phyloP scores from a whole-genome alignment of 2,113 vertebrate species.

The Daphoenositta chrysoptera region DNA sequence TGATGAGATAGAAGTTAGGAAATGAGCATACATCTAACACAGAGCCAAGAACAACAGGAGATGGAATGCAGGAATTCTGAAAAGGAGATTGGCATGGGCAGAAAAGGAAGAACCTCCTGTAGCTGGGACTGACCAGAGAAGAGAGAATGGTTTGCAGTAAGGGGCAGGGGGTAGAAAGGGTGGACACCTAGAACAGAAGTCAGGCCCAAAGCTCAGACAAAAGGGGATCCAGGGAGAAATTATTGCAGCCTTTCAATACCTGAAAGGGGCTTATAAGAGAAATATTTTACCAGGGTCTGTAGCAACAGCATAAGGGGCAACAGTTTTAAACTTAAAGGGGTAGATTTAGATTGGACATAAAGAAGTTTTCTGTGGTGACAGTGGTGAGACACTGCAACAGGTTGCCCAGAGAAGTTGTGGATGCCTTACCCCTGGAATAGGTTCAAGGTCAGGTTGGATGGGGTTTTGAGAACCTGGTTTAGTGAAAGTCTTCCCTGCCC shows the following conservation, averaged over 20 bases:
- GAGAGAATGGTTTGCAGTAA: neutral
- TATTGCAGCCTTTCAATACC: neutral
- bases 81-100: neutral
- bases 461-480: neutral
- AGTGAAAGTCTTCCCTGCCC: neutral
- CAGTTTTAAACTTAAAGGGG: neutral
- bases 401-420: neutral
- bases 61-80: neutral
- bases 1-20: neutral
- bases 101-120: neutral
- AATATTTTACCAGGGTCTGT: neutral
- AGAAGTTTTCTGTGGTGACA: neutral
- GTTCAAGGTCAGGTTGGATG: neutral
- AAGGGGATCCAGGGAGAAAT: neutral
- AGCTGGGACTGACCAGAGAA: neutral
- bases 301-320: neutral
- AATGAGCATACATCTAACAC: neutral
- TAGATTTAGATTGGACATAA: neutral
- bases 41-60: neutral
- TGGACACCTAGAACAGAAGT: neutral
- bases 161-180: neutral
- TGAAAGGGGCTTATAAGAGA: neutral
- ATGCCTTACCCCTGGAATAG: neutral
- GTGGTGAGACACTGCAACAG: neutral
- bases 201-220: neutral